Conservation (phyloP, 2,113 vertebrate genomes). For the Psilopogon haemacephalus region DNA sequence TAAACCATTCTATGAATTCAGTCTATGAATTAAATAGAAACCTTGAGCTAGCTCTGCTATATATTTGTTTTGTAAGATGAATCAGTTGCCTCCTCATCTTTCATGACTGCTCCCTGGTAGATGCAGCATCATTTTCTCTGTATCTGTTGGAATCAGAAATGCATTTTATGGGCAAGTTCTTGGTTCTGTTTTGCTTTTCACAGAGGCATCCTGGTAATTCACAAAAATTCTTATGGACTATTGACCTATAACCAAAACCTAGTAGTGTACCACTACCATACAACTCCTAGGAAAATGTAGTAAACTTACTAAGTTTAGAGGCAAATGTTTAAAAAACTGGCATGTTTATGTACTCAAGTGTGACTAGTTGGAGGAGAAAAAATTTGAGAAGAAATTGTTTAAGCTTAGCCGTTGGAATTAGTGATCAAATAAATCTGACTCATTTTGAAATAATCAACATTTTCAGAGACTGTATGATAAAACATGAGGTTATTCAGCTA, state of each 20-base stretch:
- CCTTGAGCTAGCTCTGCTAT: background rate
- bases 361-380: background rate
- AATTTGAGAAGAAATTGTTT: background rate
- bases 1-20: too few relatives aligned
- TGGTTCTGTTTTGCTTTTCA: background rate
- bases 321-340: background rate
- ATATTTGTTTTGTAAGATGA: constrained; percentile 18
- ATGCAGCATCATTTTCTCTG: background rate
- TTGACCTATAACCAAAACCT: background rate
- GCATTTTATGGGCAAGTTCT: background rate
- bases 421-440: background rate
- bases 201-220: background rate
- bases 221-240: background rate
- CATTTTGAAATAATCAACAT: background rate
- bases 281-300: background rate
- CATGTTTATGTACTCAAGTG: background rate
- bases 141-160: background rate
- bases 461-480: background rate
- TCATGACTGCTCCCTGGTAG: background rate
- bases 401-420: background rate
- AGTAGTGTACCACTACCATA: background rate
- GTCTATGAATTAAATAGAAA: background rate
- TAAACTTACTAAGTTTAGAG: background rate
- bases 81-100: background rate
- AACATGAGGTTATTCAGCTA: background rate